A percentile compares a stretch with the other conserved stretches of the same genome.
phyloP scores from a whole-genome alignment of 2,113 vertebrate genomes.

The Oryzias woworae region DNA sequence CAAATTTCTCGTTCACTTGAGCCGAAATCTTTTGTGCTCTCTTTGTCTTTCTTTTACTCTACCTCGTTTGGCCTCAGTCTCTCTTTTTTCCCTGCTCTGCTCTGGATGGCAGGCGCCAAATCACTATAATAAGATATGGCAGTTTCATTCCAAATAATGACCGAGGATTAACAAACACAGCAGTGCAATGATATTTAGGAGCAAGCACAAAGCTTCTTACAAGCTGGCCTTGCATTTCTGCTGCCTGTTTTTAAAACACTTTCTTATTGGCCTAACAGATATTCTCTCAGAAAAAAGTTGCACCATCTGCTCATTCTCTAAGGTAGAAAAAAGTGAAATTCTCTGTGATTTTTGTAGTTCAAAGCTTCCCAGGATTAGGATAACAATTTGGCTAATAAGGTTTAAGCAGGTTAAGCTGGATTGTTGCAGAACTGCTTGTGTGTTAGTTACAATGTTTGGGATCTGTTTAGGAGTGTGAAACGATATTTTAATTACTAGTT shows the following conservation, averaged over 20 bases:
- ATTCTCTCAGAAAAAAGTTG: slow-evolving; percentile 38
- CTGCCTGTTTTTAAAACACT: slow-evolving; percentile 32
- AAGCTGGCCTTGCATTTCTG: slow-evolving; percentile 36
- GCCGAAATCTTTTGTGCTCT: slow-evolving; percentile 41
- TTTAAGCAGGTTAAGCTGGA: no score
- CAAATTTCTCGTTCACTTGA: slow-evolving; percentile 58
- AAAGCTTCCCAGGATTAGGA: slow-evolving; percentile 23
- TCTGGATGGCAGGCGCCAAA: slow-evolving; percentile 53
- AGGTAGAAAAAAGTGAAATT: slow-evolving; percentile 5
- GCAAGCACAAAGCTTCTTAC: slow-evolving; percentile 29
- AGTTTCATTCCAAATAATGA: slow-evolving; percentile 69
- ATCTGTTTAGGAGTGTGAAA: no score
- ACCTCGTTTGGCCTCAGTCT: slow-evolving; percentile 26
- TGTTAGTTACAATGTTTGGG: no score
- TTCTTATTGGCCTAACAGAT: slow-evolving; percentile 58
- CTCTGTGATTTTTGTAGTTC: slow-evolving; percentile 24
- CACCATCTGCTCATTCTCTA: slow-evolving; percentile 23
- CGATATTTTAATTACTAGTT: no score
- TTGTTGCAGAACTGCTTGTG: no score
- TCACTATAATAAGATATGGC: slow-evolving; percentile 70
- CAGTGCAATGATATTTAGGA: slow-evolving; percentile 63
- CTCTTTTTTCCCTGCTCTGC: slow-evolving; percentile 31
- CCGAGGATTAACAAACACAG: slow-evolving; percentile 63
- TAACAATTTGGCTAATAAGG: background rate
- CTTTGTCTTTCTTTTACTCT: slow-evolving; percentile 51